Conservation (phyloP, 2,797 vertebrate species). For the Melopsittacus undulatus region DNA sequence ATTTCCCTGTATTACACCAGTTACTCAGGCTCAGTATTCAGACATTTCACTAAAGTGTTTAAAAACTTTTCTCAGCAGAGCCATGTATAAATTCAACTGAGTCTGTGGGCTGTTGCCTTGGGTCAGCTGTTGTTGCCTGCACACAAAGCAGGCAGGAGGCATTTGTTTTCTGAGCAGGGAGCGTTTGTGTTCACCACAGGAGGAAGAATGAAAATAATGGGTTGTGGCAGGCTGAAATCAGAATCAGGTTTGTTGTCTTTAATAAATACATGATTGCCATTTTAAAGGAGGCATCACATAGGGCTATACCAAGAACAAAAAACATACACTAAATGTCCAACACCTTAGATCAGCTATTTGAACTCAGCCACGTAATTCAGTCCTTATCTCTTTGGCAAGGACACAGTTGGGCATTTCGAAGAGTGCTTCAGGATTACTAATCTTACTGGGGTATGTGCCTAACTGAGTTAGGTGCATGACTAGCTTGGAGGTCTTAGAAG, state of each 20-base stretch:
- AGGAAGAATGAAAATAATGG: neutral
- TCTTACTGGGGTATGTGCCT: neutral
- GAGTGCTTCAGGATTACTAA: neutral
- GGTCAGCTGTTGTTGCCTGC: neutral
- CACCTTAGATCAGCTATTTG: neutral
- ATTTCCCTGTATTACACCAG: neutral
- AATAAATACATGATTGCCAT: neutral
- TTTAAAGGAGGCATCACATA: neutral
- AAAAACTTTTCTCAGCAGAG: neutral
- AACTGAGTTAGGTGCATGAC: neutral
- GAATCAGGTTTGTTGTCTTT: neutral
- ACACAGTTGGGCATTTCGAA: neutral
- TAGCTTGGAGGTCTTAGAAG: neutral
- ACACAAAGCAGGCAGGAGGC: neutral
- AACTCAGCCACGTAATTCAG: neutral
- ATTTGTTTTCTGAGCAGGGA: neutral
- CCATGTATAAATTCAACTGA: neutral
- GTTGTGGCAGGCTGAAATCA: neutral
- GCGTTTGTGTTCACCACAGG: neutral
- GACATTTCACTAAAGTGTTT: neutral
- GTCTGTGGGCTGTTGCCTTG: neutral
- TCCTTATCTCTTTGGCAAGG: neutral
- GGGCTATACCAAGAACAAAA: neutral
- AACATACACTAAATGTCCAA: fast-evolving
- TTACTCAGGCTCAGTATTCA: neutral